Evolutionary conservation across 2,888 invertebrate genomes (phyloP).

Genomic region (Diarsia rubi): DNA sequence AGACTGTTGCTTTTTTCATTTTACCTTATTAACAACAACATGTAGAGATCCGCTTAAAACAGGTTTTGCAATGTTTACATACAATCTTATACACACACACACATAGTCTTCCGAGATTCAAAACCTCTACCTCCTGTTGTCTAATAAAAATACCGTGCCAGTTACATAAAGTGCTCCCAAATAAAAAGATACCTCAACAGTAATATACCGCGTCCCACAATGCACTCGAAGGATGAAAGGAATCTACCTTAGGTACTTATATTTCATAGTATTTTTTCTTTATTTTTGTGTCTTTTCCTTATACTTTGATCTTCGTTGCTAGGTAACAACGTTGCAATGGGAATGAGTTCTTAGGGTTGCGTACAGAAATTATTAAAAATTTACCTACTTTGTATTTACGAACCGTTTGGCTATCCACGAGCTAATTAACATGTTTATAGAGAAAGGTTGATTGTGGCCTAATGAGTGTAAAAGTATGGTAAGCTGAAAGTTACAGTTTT

Average conservation of each 20-base stretch:
- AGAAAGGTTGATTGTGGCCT: neutral
- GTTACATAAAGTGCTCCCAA: neutral
- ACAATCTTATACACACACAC: neutral
- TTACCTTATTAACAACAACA: too few species aligned
- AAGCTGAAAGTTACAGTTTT: too few species aligned
- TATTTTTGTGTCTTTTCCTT: neutral
- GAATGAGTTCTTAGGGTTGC: neutral
- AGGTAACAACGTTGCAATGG: conserved; percentile 31
- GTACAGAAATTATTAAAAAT: neutral
- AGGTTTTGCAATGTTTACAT: too few species aligned
- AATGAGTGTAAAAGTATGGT: too few species aligned
- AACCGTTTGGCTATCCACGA: too few species aligned
- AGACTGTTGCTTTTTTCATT: too few species aligned
- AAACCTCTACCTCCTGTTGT: neutral
- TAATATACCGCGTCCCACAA: conserved; percentile 6
- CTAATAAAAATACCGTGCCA: neutral
- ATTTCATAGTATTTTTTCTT: conserved; percentile 18
- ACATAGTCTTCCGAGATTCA: neutral
- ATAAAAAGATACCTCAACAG: neutral
- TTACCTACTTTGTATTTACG: neutral
- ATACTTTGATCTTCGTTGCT: conserved; percentile 39
- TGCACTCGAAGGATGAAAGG: conserved; percentile 40
- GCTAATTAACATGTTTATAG: neutral
- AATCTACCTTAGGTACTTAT: conserved; percentile 17
- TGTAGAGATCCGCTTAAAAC: too few species aligned